Evolutionary conservation across 2,113 vertebrate species (phyloP).

Genomic region (Ariopsis seemanni): DNA sequence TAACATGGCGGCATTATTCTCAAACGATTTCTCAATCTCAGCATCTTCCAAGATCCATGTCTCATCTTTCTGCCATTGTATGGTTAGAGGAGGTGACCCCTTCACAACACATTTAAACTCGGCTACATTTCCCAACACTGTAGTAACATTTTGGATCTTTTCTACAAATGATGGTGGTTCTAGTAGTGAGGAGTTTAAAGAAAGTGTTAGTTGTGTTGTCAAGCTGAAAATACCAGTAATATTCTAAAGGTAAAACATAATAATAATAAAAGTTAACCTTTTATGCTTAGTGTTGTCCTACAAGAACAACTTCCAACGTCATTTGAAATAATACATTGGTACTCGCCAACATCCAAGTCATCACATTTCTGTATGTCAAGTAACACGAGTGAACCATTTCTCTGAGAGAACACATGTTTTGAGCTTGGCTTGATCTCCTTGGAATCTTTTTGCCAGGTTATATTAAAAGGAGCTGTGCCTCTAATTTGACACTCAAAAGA

Average conservation of each 20-base stretch:
- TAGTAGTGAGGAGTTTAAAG: conserved; percentile 65
- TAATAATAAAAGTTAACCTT: conserved; percentile 79
- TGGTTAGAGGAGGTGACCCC: conserved; percentile 84
- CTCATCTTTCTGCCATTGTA: conserved; percentile 95
- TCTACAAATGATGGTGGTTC: conserved; percentile 87
- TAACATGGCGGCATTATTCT: conserved; percentile 79
- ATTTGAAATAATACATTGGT: conserved; percentile 87
- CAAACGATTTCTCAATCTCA: conserved; percentile 81
- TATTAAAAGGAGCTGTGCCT: conserved; percentile 88
- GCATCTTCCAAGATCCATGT: conserved; percentile 86
- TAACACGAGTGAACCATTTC: conserved; percentile 71
- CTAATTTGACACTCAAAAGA: conserved; percentile 81
- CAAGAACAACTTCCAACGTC: conserved; percentile 90
- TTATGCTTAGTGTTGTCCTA: conserved; percentile 82
- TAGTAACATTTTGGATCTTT: conserved; percentile 83
- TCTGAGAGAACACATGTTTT: conserved; percentile 81
- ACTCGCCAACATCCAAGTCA: conserved; percentile 87
- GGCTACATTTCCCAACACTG: conserved; percentile 81
- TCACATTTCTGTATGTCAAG: conserved; percentile 88
- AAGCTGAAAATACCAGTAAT: background rate
- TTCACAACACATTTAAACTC: conserved; percentile 79
- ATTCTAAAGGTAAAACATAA: background rate
- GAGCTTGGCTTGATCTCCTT: conserved; percentile 90
- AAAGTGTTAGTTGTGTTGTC: conserved; percentile 44
- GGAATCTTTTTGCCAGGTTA: conserved; percentile 90